phyloP scores from a whole-genome alignment of 2,888 invertebrate species.

The Polyommatus icarus region DNA sequence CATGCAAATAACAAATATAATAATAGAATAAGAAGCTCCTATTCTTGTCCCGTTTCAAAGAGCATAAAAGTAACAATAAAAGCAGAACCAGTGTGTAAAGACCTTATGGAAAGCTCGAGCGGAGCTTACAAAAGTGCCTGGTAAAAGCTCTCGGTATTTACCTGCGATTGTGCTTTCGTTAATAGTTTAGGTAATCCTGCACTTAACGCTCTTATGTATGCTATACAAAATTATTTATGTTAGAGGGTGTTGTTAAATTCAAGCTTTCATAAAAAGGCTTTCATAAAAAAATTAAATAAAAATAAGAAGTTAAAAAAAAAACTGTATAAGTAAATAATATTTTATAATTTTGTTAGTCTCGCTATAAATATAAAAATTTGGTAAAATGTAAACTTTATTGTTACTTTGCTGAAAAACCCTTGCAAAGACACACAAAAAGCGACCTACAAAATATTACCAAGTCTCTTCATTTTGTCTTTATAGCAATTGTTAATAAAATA shows the following conservation, averaged over 20 bases:
- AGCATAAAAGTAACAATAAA: conserved; percentile 4
- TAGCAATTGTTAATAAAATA: no score
- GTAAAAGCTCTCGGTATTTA: conserved; percentile 21
- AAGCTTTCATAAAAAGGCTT: no score
- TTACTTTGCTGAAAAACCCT: no score
- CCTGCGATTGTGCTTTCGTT: conserved; percentile 16
- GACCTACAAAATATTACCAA: no score
- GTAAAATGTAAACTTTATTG: no score
- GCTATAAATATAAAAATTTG: no score
- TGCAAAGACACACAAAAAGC: no score
- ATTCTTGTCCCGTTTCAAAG: not conserved
- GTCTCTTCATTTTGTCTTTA: no score
- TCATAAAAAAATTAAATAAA: no score
- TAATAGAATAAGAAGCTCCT: not conserved
- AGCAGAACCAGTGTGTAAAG: not conserved
- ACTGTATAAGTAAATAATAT: no score
- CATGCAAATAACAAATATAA: not conserved
- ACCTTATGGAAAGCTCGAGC: conserved; percentile 1
- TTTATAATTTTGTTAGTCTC: no score
- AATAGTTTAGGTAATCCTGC: conserved; percentile 3
- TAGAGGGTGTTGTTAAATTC: not conserved
- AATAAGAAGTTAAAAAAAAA: no score
- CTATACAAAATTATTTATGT: not conserved
- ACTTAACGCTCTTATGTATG: not conserved
- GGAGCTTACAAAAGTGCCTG: conserved; percentile 21